Conservation (phyloP, 2,888 invertebrate species). For the Amaurobius ferox region DNA sequence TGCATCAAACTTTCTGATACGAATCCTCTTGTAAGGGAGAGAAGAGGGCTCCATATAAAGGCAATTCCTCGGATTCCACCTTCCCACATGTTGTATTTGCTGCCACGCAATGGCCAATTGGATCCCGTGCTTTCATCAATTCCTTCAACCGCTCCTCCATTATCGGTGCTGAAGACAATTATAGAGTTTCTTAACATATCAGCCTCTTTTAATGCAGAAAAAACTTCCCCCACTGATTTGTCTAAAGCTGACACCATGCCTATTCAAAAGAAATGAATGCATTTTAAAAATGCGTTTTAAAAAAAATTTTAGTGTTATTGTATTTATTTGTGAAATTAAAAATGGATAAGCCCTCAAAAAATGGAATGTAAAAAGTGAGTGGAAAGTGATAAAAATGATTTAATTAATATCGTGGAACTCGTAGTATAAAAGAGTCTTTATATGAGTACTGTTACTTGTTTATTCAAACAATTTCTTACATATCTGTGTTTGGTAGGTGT, state of each 20-base stretch:
- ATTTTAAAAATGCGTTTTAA: too few relatives aligned
- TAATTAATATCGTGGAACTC: too few relatives aligned
- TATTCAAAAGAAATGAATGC: slow-evolving; percentile 77
- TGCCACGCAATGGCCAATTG: slow-evolving; percentile 80
- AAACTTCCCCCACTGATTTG: slow-evolving; percentile 88
- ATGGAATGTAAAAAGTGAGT: too few relatives aligned
- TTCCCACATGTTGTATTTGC: slow-evolving; percentile 87
- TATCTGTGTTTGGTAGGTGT: too few relatives aligned
- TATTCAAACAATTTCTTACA: too few relatives aligned
- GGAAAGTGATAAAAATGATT: too few relatives aligned
- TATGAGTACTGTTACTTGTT: too few relatives aligned
- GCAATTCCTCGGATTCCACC: slow-evolving; percentile 91
- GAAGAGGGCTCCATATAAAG: slow-evolving; percentile 86
- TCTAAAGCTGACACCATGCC: slow-evolving; percentile 92
- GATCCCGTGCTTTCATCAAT: slow-evolving; percentile 79
- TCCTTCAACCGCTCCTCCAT: slow-evolving; percentile 86
- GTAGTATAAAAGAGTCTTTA: too few relatives aligned
- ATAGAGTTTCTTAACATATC: slow-evolving; percentile 88
- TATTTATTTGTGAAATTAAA: too few relatives aligned
- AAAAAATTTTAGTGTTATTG: too few relatives aligned
- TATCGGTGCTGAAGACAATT: slow-evolving; percentile 91
- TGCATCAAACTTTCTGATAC: slow-evolving; percentile 77
- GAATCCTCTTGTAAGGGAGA: slow-evolving; percentile 78
- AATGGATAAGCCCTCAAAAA: too few relatives aligned
- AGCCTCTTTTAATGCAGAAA: slow-evolving; percentile 83